phyloP scores from a whole-genome alignment of 2,113 vertebrate genomes.

The Gnathonemus echidnorhynchus region DNA sequence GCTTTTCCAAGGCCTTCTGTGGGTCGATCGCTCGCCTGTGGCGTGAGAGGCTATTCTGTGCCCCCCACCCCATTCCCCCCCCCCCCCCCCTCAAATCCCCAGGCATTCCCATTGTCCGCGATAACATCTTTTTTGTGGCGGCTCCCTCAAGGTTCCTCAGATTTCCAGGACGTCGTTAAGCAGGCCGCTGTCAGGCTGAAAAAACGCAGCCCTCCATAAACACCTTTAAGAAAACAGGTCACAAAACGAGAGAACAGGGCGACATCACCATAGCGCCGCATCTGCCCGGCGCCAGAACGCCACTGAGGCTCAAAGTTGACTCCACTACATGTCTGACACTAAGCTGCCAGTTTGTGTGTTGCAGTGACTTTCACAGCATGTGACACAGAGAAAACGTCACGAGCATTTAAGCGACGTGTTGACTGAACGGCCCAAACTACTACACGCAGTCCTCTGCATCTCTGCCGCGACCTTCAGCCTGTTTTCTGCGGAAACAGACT shows the following conservation, averaged over 20 bases:
- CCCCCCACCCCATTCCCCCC: not conserved
- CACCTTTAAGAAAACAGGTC: not conserved
- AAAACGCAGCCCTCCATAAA: not conserved
- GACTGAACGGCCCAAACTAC: not conserved
- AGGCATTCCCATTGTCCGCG: not conserved
- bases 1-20: slow-evolving; percentile 16
- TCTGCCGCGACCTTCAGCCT: not conserved
- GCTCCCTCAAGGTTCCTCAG: slow-evolving; percentile 2
- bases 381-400: not conserved
- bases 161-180: not conserved
- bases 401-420: not conserved
- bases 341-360: not conserved
- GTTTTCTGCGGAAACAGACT: not conserved
- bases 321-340: not conserved
- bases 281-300: not conserved
- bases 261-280: not conserved
- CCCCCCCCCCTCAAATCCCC: not conserved
- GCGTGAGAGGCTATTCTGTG: slow-evolving; percentile 5
- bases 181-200: not conserved
- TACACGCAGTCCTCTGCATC: not conserved
- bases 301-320: not conserved
- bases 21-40: slow-evolving; percentile 2
- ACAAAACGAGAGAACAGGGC: not conserved
- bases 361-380: not conserved
- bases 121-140: slow-evolving; percentile 5